Evolutionary conservation across 2,113 vertebrate species (phyloP).

Genomic region (Hemiscyllium ocellatum): DNA sequence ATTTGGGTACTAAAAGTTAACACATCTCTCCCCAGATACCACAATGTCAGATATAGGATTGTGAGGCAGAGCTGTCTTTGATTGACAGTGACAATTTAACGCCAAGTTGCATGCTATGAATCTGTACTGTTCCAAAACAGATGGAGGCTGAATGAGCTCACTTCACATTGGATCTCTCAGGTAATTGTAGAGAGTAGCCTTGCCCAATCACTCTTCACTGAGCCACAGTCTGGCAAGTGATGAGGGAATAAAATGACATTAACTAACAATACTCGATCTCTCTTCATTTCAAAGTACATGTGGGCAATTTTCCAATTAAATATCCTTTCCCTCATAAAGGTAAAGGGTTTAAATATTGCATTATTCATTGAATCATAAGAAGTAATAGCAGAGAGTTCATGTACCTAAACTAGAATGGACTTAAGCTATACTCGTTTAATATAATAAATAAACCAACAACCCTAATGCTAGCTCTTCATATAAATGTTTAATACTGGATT

Average conservation of each 20-base stretch:
- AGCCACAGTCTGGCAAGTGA: background rate
- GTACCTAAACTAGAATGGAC: background rate
- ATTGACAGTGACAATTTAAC: conserved; percentile 10
- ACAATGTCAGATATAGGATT: background rate
- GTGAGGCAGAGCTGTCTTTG: background rate
- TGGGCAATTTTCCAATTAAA: background rate
- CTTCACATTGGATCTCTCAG: background rate
- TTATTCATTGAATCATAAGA: background rate
- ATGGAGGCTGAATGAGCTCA: background rate
- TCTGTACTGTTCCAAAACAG: background rate
- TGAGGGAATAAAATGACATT: background rate
- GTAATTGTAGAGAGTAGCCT: no score
- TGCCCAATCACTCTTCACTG: background rate
- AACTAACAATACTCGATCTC: background rate
- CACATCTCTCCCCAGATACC: background rate
- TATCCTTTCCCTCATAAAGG: background rate
- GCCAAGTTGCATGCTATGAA: background rate
- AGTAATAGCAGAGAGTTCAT: background rate
- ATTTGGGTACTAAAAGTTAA: no score
- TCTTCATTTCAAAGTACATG: background rate
- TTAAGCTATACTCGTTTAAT: background rate
- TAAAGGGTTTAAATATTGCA: background rate
- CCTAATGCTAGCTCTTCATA: conserved; percentile 3
- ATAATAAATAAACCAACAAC: conserved; percentile 14
- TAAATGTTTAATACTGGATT: conserved; percentile 28